Evolutionary conservation across 1,140 invertebrate species (phyloP).

Genomic region (Polypedilum vanderplanki): DNA sequence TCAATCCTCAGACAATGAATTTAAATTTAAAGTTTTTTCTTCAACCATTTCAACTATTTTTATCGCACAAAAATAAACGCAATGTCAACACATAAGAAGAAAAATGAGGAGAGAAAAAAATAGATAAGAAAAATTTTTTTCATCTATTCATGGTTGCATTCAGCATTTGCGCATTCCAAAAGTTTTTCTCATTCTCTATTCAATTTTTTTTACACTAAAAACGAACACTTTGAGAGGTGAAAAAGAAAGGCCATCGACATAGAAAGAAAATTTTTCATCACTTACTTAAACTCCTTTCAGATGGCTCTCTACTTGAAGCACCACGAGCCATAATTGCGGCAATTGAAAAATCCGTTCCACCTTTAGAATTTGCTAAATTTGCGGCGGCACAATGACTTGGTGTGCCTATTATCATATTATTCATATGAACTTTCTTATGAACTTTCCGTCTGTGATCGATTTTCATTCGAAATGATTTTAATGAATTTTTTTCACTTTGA

Average conservation of each 20-base stretch:
- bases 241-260: too few species aligned
- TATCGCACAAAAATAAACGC: not conserved
- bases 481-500: slow-evolving; percentile 9
- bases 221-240: too few species aligned
- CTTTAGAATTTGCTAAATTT: slow-evolving; percentile 41
- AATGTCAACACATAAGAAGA: slow-evolving; percentile 18
- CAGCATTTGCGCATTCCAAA: not conserved
- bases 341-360: slow-evolving; percentile 86
- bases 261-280: slow-evolving; percentile 27
- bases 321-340: slow-evolving; percentile 80
- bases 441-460: slow-evolving; percentile 26
- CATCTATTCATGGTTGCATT: slow-evolving; percentile 2
- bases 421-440: slow-evolving; percentile 21
- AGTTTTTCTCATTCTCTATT: not conserved
- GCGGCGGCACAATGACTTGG: slow-evolving; percentile 37
- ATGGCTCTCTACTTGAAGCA: slow-evolving; percentile 50
- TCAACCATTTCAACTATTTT: too few species aligned
- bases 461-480: slow-evolving; percentile 28
- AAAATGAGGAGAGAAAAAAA: slow-evolving; percentile 7
- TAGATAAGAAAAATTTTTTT: not conserved
- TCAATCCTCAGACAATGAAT: too few species aligned
- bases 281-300: slow-evolving; percentile 44
- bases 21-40: too few species aligned
- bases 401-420: slow-evolving; percentile 30
- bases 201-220: not conserved